phyloP scores from a whole-genome alignment of 92 coral and sea anemone genomes.

The Scolanthus callimorphus region DNA sequence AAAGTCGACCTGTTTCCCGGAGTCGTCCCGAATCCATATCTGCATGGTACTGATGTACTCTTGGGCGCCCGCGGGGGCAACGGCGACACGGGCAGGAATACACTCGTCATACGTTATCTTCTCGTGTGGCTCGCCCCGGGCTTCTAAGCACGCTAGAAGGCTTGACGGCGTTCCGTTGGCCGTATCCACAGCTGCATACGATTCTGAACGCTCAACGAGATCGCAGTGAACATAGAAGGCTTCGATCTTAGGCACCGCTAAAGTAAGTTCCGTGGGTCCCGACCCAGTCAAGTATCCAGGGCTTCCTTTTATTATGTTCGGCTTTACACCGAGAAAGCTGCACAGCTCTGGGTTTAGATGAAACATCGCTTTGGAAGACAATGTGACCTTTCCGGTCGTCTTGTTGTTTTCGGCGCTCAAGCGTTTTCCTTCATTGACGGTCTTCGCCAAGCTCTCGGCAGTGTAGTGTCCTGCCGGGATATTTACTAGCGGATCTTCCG shows the following conservation, averaged over 20 bases:
- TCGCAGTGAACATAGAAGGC: not conserved
- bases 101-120: not conserved
- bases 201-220: not conserved
- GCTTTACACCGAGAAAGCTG: not conserved
- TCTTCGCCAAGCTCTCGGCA: not conserved
- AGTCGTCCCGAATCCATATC: slow-evolving; percentile 5
- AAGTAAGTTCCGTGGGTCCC: not conserved
- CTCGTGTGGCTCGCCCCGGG: slow-evolving; percentile 2
- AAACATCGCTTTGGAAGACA: not conserved
- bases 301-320: too few species aligned
- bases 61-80: not conserved
- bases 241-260: not conserved
- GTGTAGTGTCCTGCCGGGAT: slow-evolving; percentile 2
- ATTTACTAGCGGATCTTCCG: not conserved
- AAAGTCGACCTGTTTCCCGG: slow-evolving; percentile 12
- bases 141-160: slow-evolving; percentile 3
- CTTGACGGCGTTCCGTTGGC: too few species aligned
- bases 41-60: not conserved
- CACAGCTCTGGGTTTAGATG: not conserved
- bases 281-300: not conserved
- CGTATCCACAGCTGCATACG: not conserved
- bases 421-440: not conserved
- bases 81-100: not conserved
- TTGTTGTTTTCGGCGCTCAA: not conserved
- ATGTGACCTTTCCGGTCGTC: not conserved